phyloP scores from a whole-genome alignment of 1,140 invertebrate genomes.

The Lordiphosa stackelbergi region DNA sequence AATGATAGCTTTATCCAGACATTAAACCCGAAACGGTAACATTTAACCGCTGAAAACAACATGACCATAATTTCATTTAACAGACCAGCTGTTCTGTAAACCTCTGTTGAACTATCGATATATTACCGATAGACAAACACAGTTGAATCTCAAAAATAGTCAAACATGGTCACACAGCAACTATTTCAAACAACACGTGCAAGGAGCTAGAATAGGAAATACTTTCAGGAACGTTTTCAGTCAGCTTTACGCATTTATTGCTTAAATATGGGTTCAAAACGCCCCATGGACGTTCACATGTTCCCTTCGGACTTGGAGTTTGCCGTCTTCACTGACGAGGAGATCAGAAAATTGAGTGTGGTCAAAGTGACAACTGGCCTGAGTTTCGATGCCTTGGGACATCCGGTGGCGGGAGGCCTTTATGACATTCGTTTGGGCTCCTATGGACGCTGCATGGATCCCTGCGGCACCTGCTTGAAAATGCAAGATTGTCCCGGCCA shows the following conservation, averaged over 20 bases:
- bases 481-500: constrained; percentile 90
- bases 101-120: too few species aligned
- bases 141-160: too few species aligned
- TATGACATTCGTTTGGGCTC: constrained; percentile 90
- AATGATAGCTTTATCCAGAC: too few species aligned
- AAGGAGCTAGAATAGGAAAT: too few species aligned
- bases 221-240: too few species aligned
- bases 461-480: constrained; percentile 90
- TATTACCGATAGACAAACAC: too few species aligned
- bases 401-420: constrained; percentile 89
- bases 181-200: constrained; percentile 20
- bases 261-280: constrained; percentile 48
- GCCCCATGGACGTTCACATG: constrained; percentile 48
- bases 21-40: too few species aligned
- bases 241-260: not conserved
- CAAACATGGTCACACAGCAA: not conserved
- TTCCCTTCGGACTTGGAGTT: constrained; percentile 79
- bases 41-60: too few species aligned
- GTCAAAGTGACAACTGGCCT: constrained; percentile 89
- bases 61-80: too few species aligned
- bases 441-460: constrained; percentile 80
- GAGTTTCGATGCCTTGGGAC: constrained; percentile 90
- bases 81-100: too few species aligned
- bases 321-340: constrained; percentile 86
- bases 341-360: constrained; percentile 92